These are phyloP conservation scores for Pomatorhinus ruficollis DNA, from an alignment of 2,113 vertebrate species.

Conservation along the genomic window DNA sequence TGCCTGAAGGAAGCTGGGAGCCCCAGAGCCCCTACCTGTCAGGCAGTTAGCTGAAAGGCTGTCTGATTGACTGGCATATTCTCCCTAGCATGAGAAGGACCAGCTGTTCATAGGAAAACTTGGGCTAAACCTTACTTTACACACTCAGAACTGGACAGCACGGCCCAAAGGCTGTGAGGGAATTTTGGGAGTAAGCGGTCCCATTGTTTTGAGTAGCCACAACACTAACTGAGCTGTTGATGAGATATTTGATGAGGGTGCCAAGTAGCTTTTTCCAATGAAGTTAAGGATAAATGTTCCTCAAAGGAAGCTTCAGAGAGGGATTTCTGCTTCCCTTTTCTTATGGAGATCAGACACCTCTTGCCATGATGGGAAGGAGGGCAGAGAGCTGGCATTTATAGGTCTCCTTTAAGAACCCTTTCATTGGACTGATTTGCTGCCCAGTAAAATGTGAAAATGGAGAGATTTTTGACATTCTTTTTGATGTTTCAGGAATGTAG, in stretches of 20 bases:
- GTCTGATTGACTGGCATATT: neutral
- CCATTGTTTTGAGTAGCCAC: neutral
- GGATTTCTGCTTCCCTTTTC: neutral
- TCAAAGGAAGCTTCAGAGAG: neutral
- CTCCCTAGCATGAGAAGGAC: neutral
- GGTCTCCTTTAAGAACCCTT: neutral
- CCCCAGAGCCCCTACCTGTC: neutral
- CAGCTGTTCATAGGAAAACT: neutral
- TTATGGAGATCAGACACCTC: neutral
- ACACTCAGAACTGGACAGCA: neutral
- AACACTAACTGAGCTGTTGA: neutral
- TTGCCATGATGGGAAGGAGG: accelerated
- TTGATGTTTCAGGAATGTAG: neutral
- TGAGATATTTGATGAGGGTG: neutral
- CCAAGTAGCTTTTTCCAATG: neutral
- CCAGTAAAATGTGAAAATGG: neutral
- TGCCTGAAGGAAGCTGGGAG: neutral
- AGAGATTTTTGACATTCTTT: neutral
- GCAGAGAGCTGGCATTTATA: neutral
- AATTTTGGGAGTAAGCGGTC: neutral
- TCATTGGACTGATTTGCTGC: neutral
- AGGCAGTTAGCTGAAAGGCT: neutral
- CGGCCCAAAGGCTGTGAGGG: neutral
- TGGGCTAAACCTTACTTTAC: neutral
- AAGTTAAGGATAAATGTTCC: neutral